Percentiles rank a stretch among this genome's conserved stretches.
These are phyloP conservation scores for Megathymus violae DNA, from an alignment of 1,140 invertebrate species.

Conservation along the genomic window DNA sequence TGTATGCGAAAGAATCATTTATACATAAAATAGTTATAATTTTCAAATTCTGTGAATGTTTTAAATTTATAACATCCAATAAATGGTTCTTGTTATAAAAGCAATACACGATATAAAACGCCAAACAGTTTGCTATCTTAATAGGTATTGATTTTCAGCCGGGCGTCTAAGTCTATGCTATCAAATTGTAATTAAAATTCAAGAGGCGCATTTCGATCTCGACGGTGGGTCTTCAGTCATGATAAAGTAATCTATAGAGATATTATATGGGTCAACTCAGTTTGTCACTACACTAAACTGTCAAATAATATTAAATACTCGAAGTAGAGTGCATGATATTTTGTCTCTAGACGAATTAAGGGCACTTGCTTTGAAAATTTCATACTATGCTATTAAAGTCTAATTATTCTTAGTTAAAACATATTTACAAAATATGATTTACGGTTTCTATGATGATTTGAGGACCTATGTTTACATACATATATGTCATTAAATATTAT, in stretches of 20 bases:
- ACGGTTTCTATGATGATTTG: not conserved
- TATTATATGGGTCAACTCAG: slow-evolving; percentile 59
- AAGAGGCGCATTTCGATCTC: slow-evolving; percentile 54
- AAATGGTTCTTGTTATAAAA: slow-evolving; percentile 1
- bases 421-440: not conserved
- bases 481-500: too few species aligned
- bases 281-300: slow-evolving; percentile 52
- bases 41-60: too few species aligned
- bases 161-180: slow-evolving; percentile 41
- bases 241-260: slow-evolving; percentile 48
- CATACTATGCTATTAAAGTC: not conserved
- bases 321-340: slow-evolving; percentile 14
- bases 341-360: slow-evolving; percentile 1
- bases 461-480: not conserved
- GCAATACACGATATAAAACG: slow-evolving; percentile 1
- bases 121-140: slow-evolving; percentile 21
- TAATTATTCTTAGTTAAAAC: not conserved
- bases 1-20: too few species aligned
- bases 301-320: slow-evolving; percentile 15
- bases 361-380: slow-evolving; percentile 12
- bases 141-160: slow-evolving; percentile 39
- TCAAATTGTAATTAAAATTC: slow-evolving; percentile 61
- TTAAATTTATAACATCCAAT: too few species aligned
- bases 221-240: slow-evolving; percentile 41
- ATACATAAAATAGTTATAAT: too few species aligned